Percentiles rank a stretch among this genome's conserved stretches.
These are phyloP conservation scores for Balaenoptera acutorostrata DNA, from an alignment of 2,113 vertebrate genomes.

Conservation along the genomic window DNA sequence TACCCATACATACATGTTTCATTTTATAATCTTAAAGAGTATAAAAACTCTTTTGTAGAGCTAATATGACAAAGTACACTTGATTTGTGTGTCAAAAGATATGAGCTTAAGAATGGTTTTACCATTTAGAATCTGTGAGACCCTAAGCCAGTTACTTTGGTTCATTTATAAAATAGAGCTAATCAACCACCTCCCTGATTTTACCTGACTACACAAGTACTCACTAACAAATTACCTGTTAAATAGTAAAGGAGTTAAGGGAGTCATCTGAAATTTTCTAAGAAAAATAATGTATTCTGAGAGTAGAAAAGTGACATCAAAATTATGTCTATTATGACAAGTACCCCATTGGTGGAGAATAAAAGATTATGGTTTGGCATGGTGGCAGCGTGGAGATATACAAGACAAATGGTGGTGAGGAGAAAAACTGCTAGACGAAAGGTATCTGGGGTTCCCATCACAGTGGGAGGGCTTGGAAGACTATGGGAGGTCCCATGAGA, in stretches of 20 bases:
- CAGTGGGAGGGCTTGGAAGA: background rate
- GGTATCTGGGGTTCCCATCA: background rate
- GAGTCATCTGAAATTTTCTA: conserved; percentile 13
- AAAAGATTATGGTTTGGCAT: background rate
- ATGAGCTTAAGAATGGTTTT: background rate
- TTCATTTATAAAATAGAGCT: conserved; percentile 9
- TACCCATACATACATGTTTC: background rate
- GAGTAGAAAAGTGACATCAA: background rate
- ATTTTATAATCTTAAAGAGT: background rate
- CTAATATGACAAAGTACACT: background rate
- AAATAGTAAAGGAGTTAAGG: background rate
- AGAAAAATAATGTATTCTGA: background rate
- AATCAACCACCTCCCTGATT: background rate
- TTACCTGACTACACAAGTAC: background rate
- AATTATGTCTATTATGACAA: background rate
- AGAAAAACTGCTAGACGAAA: background rate
- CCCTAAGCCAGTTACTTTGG: background rate
- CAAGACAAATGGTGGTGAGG: background rate
- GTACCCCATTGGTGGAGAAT: background rate
- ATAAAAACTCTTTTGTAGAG: background rate
- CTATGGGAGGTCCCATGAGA: background rate
- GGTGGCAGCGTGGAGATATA: background rate
- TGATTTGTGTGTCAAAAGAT: background rate
- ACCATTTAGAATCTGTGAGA: background rate
- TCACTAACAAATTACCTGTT: background rate